These are phyloP conservation scores for Torymus tubicola DNA, from an alignment of 2,888 invertebrate genomes.

Conservation along the genomic window DNA sequence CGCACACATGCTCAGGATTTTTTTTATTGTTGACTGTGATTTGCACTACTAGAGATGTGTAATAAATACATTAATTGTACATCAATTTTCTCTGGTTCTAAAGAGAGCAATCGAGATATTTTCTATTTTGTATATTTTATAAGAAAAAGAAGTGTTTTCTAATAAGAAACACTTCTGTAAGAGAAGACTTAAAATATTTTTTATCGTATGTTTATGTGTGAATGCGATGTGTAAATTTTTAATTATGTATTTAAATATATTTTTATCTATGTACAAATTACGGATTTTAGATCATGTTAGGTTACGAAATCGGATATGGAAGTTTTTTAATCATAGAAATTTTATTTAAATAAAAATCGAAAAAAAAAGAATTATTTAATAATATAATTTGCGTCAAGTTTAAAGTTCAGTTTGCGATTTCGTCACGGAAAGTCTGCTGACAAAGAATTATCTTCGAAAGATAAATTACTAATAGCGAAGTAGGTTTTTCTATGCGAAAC, in stretches of 20 bases:
- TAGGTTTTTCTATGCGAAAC: constrained; percentile 38
- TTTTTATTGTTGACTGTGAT: constrained; percentile 52
- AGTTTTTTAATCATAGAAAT: constrained; percentile 30
- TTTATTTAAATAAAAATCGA: constrained; percentile 26
- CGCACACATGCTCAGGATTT: constrained; percentile 39
- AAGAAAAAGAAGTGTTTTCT: constrained; percentile 37
- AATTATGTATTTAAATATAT: constrained; percentile 45
- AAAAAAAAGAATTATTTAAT: constrained; percentile 30
- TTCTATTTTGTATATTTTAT: constrained; percentile 32
- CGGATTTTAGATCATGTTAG: constrained; percentile 44
- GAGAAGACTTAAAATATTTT: constrained; percentile 20
- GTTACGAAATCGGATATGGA: constrained; percentile 37
- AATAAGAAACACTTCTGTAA: constrained; percentile 26
- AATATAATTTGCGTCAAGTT: constrained; percentile 40
- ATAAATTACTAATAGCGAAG: constrained; percentile 18
- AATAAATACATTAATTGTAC: constrained; percentile 1
- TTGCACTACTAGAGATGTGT: constrained; percentile 33
- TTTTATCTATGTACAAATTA: constrained; percentile 46
- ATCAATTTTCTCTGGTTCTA: constrained; percentile 21
- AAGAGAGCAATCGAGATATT: constrained; percentile 3
- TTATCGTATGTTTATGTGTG: constrained; percentile 52
- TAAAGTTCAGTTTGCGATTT: constrained; percentile 31
- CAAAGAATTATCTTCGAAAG: constrained; percentile 29
- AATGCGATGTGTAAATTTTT: constrained; percentile 39
- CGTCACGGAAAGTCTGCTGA: constrained; percentile 21